Conservation (phyloP, 1,140 invertebrate genomes). For the Batillaria attramentaria region DNA sequence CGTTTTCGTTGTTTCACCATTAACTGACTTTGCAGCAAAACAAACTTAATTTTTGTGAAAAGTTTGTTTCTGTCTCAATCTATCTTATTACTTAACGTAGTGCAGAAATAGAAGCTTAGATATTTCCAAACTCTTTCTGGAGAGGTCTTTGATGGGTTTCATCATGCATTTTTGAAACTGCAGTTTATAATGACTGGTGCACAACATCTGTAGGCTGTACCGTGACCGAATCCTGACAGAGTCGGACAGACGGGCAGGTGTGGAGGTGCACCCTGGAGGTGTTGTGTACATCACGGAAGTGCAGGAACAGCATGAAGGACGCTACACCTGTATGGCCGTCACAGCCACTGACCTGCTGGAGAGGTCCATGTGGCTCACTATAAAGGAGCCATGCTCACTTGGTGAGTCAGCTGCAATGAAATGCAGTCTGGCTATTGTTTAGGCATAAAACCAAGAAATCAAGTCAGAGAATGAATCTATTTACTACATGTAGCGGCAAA, state of each 20-base stretch:
- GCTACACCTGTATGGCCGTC: slow-evolving; percentile 48
- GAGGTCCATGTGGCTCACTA: slow-evolving; percentile 41
- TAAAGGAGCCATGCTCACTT: slow-evolving; percentile 43
- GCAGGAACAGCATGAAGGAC: slow-evolving; percentile 41
- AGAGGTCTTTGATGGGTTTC: not conserved
- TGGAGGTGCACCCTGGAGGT: slow-evolving; percentile 49
- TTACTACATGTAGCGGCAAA: no score
- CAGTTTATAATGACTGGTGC: not conserved
- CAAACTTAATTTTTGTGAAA: no score
- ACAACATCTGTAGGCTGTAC: slow-evolving; percentile 34
- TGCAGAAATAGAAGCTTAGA: no score
- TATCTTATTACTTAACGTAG: no score
- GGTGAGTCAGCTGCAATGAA: slow-evolving; percentile 31
- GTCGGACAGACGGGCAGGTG: slow-evolving; percentile 31
- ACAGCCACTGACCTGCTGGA: slow-evolving; percentile 35
- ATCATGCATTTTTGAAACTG: not conserved
- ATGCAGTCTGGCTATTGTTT: no score
- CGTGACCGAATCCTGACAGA: slow-evolving; percentile 42
- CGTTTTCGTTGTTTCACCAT: no score
- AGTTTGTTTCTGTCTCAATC: no score
- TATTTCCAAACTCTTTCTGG: no score
- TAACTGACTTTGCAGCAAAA: no score
- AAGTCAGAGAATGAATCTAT: no score
- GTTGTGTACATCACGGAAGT: slow-evolving; percentile 45
- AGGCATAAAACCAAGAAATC: no score